Evolutionary conservation across 2,888 invertebrate species (phyloP).

Genomic region (Microdon myrmicae): DNA sequence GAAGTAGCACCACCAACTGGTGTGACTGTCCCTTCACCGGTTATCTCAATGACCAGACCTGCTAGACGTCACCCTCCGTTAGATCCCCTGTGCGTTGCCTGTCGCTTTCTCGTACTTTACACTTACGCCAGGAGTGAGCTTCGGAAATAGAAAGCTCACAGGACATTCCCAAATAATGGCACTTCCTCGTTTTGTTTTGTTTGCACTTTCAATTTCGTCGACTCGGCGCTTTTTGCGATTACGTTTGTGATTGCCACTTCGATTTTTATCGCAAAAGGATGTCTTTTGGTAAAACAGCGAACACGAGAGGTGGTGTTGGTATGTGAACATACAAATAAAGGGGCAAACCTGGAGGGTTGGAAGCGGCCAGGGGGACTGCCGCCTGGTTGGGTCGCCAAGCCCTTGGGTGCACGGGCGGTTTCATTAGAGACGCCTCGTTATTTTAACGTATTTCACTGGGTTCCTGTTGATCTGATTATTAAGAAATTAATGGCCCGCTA

Average conservation of each 20-base stretch:
- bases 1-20: too few species aligned
- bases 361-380: constrained; percentile 16
- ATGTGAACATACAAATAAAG: constrained; percentile 35
- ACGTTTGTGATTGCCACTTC: constrained; percentile 48
- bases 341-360: constrained; percentile 12
- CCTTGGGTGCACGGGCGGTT: constrained; percentile 6
- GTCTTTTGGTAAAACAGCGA: constrained; percentile 19
- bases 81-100: constrained; percentile 20
- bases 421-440: constrained; percentile 26
- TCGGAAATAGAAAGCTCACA: constrained; percentile 37
- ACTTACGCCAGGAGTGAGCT: constrained; percentile 23
- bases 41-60: constrained; percentile 13
- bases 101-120: constrained; percentile 23
- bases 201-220: constrained; percentile 50
- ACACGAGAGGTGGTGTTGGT: constrained; percentile 25
- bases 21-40: constrained; percentile 1
- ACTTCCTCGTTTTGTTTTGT: constrained; percentile 35
- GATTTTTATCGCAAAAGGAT: constrained; percentile 42
- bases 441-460: constrained; percentile 37
- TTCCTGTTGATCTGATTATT: constrained; percentile 51
- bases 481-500: constrained; percentile 51
- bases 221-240: constrained; percentile 50
- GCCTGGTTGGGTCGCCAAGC: constrained; percentile 19
- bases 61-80: constrained; percentile 5
- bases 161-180: constrained; percentile 40